Evolutionary conservation across 2,797 vertebrate genomes (phyloP), one percentile per base, ranked within the genome.

Genomic region (Adrianichthys oophorus): DNA sequence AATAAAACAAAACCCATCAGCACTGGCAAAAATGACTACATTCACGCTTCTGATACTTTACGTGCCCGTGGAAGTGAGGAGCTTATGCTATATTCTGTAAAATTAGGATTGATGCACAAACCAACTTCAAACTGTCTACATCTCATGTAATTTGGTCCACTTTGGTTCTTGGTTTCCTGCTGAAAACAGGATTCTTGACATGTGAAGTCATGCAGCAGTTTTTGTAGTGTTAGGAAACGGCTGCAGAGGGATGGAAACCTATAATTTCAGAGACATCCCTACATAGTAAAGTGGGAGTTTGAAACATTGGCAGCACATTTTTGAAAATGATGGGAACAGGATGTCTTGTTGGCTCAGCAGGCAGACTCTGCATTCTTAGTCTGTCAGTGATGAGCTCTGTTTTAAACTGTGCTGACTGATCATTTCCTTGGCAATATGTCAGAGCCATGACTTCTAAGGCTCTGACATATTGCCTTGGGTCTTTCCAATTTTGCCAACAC

Each of bases 361-460:
- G 32, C 62, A 65, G 41, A 49, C 70, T 81, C 77, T 79, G 65
- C 69, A 80, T 85, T 82, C 84, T 42, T 70, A 70, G 54, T 62
- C 58, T 48, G 57, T 64, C 60, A 54, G 72, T 70, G 57, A 82
- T 66, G 78, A 80, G 58, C 45, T 42, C 65, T 58, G 53, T 23
- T 32, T 59, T 71, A 62, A 72, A 87, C 66, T 72, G 56, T 79
- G 83, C 79, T 84, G 85, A 88, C 85, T 84, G 82, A 80, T 84
- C 77, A 79, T 53, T 85, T 86, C 76, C 64, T 74, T 45, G 49
- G 65, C 58, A 72, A 72, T 74, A 60, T 80, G 79, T 76, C 76
- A 79, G 60, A 69, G 75, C 63, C 68, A 78, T 64, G 75, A 78
- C 80, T 82, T 74, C 79, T 70, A 17, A 4, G 49, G 64, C 75